phyloP scores from a whole-genome alignment of 2,113 vertebrate genomes.

The Epinephelus lanceolatus region DNA sequence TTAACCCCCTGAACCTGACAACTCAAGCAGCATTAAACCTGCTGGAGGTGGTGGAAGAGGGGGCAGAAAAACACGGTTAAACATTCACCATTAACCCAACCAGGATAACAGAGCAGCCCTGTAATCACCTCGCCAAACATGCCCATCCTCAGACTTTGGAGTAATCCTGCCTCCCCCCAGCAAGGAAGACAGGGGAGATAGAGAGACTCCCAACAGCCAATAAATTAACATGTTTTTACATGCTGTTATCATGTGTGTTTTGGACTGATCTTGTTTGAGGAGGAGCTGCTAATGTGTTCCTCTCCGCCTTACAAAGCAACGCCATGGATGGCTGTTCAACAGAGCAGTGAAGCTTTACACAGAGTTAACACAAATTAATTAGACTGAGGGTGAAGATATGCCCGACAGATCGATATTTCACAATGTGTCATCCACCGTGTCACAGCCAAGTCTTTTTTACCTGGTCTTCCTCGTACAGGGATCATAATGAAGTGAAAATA shows the following conservation, averaged over 20 bases:
- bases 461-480: background rate
- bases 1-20: constrained; percentile 66
- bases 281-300: constrained; percentile 49
- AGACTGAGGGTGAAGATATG: background rate
- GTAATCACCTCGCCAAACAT: constrained; percentile 37
- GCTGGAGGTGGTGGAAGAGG: constrained; percentile 22
- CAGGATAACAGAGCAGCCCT: constrained; percentile 1
- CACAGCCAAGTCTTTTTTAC: background rate
- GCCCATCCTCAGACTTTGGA: constrained; percentile 19
- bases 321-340: constrained; percentile 5
- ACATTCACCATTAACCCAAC: constrained; percentile 24
- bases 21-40: constrained; percentile 48
- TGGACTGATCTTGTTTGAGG: constrained; percentile 52
- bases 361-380: background rate
- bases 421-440: background rate
- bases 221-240: constrained; percentile 75
- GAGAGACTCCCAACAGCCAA: constrained; percentile 57
- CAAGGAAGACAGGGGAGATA: background rate
- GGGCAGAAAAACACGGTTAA: constrained; percentile 39
- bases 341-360: constrained; percentile 4
- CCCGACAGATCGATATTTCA: background rate
- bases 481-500: background rate
- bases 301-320: constrained; percentile 31
- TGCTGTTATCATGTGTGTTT: constrained; percentile 51
- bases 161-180: constrained; percentile 31